phyloP scores from a whole-genome alignment of 2,888 invertebrate species.

The Pristionchus arcanus region DNA sequence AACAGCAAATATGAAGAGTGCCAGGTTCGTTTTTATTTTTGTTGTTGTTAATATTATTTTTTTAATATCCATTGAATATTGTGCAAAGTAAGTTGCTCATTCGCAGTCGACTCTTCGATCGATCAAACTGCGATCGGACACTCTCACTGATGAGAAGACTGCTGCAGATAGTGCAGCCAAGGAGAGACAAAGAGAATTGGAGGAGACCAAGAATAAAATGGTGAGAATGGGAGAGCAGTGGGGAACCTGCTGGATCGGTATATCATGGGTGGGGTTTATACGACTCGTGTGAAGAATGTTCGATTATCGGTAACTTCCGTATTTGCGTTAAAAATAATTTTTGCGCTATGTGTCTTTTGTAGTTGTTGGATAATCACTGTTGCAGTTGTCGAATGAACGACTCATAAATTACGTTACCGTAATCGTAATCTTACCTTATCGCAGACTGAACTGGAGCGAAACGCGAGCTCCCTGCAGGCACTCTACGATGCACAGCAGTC shows the following conservation, averaged over 20 bases:
- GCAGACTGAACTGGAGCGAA: constrained; percentile 57
- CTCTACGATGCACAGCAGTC: constrained; percentile 60
- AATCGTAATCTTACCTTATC: not conserved
- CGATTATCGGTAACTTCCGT: too few relatives aligned
- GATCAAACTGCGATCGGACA: constrained; percentile 39
- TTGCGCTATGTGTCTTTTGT: too few relatives aligned
- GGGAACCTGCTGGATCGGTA: not conserved
- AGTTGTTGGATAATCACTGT: too few relatives aligned
- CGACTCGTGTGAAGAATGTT: not conserved
- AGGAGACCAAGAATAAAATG: constrained; percentile 44
- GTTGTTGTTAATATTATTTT: not conserved
- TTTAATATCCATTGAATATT: not conserved
- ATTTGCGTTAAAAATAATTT: too few relatives aligned
- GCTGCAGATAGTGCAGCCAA: constrained; percentile 18
- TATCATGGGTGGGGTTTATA: not conserved
- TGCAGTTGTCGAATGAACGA: not conserved
- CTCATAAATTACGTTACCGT: not conserved
- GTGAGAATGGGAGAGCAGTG: not conserved
- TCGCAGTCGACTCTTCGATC: constrained; percentile 39
- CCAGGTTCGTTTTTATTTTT: not conserved
- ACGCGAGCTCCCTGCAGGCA: constrained; percentile 58
- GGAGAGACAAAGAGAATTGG: constrained; percentile 35
- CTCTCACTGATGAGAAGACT: constrained; percentile 42
- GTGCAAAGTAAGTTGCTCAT: not conserved
- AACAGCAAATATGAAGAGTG: constrained; percentile 27